phyloP scores from a whole-genome alignment of 2,797 vertebrate genomes.

The Anniella stebbinsi region DNA sequence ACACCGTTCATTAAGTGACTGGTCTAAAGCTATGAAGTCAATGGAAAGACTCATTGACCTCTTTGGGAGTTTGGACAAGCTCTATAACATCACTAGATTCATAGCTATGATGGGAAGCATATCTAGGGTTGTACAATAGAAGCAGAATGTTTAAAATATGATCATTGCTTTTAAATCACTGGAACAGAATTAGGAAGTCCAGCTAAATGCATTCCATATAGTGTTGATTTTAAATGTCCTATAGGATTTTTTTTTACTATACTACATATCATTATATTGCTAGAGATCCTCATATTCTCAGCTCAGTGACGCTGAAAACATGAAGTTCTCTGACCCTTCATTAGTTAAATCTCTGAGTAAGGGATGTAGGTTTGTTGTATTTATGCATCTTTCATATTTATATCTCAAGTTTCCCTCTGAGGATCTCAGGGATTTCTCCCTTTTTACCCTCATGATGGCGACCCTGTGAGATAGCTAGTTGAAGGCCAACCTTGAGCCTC shows the following conservation, averaged over 20 bases:
- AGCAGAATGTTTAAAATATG: constrained; percentile 48
- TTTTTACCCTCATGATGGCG: not conserved
- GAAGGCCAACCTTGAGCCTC: not conserved
- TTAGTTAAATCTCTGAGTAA: constrained; percentile 29
- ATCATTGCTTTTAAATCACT: constrained; percentile 51
- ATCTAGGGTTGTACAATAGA: constrained; percentile 1
- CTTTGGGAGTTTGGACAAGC: constrained; percentile 6
- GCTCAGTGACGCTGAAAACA: constrained; percentile 8
- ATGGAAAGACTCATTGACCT: constrained; percentile 18
- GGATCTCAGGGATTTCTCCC: not conserved
- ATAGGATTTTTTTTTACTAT: constrained; percentile 46
- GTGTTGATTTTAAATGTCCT: constrained; percentile 62
- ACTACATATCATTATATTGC: constrained; percentile 33
- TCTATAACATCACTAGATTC: constrained; percentile 27
- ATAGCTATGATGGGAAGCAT: not conserved
- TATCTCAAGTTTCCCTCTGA: not conserved
- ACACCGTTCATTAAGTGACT: constrained; percentile 7
- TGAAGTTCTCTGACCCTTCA: constrained; percentile 26
- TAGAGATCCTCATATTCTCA: constrained; percentile 38
- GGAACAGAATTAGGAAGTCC: constrained; percentile 47
- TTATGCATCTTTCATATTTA: not conserved
- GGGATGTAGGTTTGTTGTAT: not conserved
- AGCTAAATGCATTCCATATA: constrained; percentile 39
- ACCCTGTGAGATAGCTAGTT: not conserved
- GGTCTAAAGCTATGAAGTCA: constrained; percentile 34